Percentiles rank a stretch among this genome's conserved stretches.
phyloP scores from a whole-genome alignment of 2,113 vertebrate species.

The Heptranchias perlo region DNA sequence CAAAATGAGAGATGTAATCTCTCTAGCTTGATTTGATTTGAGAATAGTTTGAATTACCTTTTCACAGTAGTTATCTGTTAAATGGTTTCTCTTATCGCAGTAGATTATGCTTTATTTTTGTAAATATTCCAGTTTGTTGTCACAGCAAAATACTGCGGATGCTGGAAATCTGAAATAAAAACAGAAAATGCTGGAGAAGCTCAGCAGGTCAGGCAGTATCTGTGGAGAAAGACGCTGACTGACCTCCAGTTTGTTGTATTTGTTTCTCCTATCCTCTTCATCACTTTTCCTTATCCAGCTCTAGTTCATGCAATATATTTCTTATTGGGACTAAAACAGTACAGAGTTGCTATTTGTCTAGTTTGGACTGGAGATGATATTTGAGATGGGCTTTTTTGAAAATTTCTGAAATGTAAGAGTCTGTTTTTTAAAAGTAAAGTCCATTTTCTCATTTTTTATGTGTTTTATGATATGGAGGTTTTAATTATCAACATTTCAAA shows the following conservation, averaged over 20 bases:
- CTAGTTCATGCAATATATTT: background rate
- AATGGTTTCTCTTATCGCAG: background rate
- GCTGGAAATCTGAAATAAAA: too few species aligned
- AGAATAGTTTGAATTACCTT: background rate
- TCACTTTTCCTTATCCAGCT: background rate
- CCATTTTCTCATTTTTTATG: background rate
- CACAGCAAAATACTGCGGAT: too few species aligned
- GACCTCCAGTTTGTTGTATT: background rate
- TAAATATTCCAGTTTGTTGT: background rate
- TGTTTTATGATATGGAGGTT: background rate
- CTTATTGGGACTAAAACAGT: background rate
- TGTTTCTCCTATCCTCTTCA: background rate
- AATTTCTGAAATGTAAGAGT: background rate
- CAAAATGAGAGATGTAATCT: background rate
- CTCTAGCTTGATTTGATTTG: constrained; percentile 8
- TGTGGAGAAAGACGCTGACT: too few species aligned
- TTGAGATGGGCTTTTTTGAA: background rate
- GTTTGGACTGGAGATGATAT: background rate
- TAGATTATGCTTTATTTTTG: background rate
- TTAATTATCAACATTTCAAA: background rate
- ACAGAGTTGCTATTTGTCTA: background rate
- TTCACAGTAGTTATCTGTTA: background rate
- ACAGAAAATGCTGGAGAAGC: too few species aligned
- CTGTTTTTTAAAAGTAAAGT: background rate
- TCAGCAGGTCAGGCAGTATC: too few species aligned